Evolutionary conservation across 2,797 vertebrate genomes (phyloP).

Genomic region (Xiphophorus birchmanni): DNA sequence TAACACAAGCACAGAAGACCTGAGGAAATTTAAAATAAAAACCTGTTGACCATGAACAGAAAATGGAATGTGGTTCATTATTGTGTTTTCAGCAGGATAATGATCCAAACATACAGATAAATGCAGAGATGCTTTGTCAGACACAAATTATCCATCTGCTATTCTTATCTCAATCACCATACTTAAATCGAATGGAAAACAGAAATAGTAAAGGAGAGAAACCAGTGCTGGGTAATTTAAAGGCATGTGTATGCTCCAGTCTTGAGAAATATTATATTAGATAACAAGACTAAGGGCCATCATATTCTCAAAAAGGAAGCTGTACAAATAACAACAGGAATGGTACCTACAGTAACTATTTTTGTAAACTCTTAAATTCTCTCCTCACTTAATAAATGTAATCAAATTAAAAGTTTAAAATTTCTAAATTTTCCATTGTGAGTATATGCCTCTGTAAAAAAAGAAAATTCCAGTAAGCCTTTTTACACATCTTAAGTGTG

Average conservation of each 20-base stretch:
- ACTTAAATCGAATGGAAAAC: background rate
- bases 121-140: background rate
- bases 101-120: background rate
- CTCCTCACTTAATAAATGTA: background rate
- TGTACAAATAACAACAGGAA: background rate
- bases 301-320: background rate
- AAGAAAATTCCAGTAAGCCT: background rate
- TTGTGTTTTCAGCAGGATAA: background rate
- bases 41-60: background rate
- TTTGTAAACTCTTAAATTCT: background rate
- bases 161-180: background rate
- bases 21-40: background rate
- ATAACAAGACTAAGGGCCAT: background rate
- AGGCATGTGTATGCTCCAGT: background rate
- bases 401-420: background rate
- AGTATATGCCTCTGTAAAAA: background rate
- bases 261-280: background rate
- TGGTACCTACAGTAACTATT: background rate
- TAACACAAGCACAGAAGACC: background rate
- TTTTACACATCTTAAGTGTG: background rate
- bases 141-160: background rate
- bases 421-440: background rate
- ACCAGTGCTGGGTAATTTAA: background rate
- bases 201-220: background rate
- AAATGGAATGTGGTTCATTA: background rate